Conservation (phyloP, 2,888 invertebrate genomes). For the Calliphora vomitoria region DNA sequence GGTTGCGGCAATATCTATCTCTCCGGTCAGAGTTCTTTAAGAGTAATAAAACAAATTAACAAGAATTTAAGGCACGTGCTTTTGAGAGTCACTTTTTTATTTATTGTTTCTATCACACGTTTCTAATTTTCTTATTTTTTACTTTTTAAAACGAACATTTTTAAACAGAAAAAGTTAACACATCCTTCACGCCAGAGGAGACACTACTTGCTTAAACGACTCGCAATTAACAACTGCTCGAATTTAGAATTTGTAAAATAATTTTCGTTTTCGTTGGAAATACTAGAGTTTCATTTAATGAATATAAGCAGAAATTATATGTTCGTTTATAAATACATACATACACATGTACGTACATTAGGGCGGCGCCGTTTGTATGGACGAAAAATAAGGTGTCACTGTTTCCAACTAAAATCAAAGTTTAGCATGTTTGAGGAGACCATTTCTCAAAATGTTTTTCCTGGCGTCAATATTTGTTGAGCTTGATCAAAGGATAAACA, state of each 20-base stretch:
- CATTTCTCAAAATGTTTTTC: too few species aligned
- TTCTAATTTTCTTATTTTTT: slow-evolving; percentile 14
- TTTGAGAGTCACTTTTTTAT: background rate
- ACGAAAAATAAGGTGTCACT: too few species aligned
- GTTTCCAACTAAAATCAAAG: too few species aligned
- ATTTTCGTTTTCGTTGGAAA: slow-evolving; percentile 19
- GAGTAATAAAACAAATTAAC: background rate
- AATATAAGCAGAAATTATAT: background rate
- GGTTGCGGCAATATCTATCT: slow-evolving; percentile 3
- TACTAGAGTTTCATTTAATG: slow-evolving; percentile 43
- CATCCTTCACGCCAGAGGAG: slow-evolving; percentile 11
- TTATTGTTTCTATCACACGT: slow-evolving; percentile 16
- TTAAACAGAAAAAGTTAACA: background rate
- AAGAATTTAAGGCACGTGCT: slow-evolving; percentile 47
- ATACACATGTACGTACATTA: background rate
- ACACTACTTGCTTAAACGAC: slow-evolving; percentile 45
- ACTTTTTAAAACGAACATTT: background rate
- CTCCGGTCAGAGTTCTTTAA: slow-evolving; percentile 14
- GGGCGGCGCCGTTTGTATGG: background rate
- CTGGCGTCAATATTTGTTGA: too few species aligned
- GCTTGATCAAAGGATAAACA: too few species aligned
- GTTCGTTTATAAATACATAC: background rate
- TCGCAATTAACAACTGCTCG: slow-evolving; percentile 54
- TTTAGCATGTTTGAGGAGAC: too few species aligned
- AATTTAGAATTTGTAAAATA: slow-evolving; percentile 53